Base-by-base conservation (phyloP, 2,888 invertebrate genomes). In the Conus canariensis region DNA sequence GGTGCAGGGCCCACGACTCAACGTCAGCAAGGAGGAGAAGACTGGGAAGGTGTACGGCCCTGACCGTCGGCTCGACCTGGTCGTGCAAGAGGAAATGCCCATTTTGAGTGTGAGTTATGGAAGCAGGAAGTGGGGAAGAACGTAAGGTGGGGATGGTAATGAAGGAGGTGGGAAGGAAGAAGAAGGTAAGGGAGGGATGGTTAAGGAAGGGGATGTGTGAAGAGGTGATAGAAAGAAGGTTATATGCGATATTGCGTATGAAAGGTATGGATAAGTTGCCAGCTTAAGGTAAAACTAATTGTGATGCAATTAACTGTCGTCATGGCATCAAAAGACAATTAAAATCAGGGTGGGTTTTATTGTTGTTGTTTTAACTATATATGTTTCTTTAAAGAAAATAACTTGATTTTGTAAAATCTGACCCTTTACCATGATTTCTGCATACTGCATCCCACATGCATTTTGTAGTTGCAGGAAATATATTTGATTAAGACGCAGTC, bases 41-140 rank as follows among this genome's bases (percentile, higher is more conserved):
- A 96, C 96, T 16, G 95, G 95, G 83, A 96, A 96, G 90, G 94
- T 97, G 90, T 97, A 97, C 93, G 97, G 97, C 14, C 96, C 96
- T 25, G 98, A 98, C 95, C 97, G 97, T 93, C 97, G 98, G 92
- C 97, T 99, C 89, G 96, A 97, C 93, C 97, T 98, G 90, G 97
- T 97, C 92, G 97, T 99, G 88, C 97, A 98, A 85, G 97, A 98
- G 22, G 97, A 97, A 92, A 98, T 98, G 92, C 98, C 99, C 0
- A 98, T 98, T 94, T 97, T 99, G 94, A 98, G 98, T 97, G 98
- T 98, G 96, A 90, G 89, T 89, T 45, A 45, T 45, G 45, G 45
- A 45, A 45, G 2, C 45, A 45, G 45, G 45, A 45, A 45, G 6
- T 22, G n/a, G n/a, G 22, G n/a, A 7, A 19, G 70, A 45, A n/a